Conservation (phyloP, 2,113 vertebrate genomes). For the Ploceus nigricollis region DNA sequence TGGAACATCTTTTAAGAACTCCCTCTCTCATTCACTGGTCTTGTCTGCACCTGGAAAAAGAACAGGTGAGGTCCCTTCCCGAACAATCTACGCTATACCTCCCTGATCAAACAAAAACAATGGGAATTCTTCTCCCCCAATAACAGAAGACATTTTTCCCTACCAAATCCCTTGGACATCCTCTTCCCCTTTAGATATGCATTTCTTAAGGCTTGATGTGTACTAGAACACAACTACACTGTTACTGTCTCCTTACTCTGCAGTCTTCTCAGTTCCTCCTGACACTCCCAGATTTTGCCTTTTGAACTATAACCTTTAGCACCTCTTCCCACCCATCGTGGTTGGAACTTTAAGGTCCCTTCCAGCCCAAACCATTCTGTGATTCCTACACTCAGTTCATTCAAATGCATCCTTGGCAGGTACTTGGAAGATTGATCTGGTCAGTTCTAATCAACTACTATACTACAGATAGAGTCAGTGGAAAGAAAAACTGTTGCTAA, state of each 20-base stretch:
- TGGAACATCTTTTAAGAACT: neutral
- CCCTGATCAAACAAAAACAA: neutral
- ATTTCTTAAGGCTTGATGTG: neutral
- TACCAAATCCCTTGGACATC: neutral
- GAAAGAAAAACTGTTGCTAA: neutral
- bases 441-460: neutral
- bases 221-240: neutral
- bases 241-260: neutral
- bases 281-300: neutral
- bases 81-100: neutral
- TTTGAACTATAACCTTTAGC: neutral
- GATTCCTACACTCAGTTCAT: neutral
- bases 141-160: neutral
- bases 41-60: neutral
- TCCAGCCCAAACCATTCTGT: neutral
- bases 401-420: neutral
- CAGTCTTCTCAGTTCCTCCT: neutral
- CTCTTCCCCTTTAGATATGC: neutral
- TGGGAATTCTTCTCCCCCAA: neutral
- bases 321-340: accelerated
- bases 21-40: neutral
- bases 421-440: neutral
- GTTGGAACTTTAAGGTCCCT: neutral
- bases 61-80: neutral
- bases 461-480: neutral